Conservation (phyloP, 2,888 invertebrate genomes). For the Caprella mutica region DNA sequence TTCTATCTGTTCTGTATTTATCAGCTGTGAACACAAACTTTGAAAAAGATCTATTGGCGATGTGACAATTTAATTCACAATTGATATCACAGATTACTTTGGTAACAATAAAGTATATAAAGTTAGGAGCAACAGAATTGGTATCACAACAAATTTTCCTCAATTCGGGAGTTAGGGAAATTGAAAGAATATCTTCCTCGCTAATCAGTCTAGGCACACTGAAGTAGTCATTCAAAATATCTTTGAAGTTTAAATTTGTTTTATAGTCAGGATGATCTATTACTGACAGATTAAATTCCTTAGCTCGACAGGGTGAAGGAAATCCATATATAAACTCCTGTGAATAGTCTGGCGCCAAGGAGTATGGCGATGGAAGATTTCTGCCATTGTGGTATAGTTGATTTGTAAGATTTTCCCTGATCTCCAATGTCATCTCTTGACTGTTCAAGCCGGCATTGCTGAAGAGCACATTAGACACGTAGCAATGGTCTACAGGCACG, state of each 20-base stretch:
- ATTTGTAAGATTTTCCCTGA: too few species aligned
- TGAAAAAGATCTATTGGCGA: too few species aligned
- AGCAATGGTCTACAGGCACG: not conserved
- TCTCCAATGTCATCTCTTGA: too few species aligned
- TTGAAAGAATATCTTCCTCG: constrained; percentile 7
- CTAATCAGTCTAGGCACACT: constrained; percentile 17
- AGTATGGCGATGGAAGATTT: too few species aligned
- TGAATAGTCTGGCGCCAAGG: too few species aligned
- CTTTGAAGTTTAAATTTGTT: constrained; percentile 12
- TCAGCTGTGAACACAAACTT: too few species aligned
- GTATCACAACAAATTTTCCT: not conserved
- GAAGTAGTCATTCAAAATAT: constrained; percentile 17
- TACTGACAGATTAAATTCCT: constrained; percentile 15
- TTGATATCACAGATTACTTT: not conserved
- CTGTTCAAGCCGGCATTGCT: too few species aligned
- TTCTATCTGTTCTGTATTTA: too few species aligned
- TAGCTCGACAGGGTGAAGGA: constrained; percentile 8
- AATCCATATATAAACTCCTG: not conserved
- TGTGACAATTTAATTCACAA: too few species aligned
- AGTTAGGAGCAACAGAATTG: not conserved
- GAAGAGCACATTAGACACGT: not conserved
- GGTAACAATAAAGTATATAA: not conserved
- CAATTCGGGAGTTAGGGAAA: constrained; percentile 7
- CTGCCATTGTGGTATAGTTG: too few species aligned
- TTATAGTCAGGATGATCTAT: constrained; percentile 17